Evolutionary conservation across 1,140 invertebrate genomes (phyloP), one percentile per base, ranked within the genome.

Genomic region (Pissodes strobi): DNA sequence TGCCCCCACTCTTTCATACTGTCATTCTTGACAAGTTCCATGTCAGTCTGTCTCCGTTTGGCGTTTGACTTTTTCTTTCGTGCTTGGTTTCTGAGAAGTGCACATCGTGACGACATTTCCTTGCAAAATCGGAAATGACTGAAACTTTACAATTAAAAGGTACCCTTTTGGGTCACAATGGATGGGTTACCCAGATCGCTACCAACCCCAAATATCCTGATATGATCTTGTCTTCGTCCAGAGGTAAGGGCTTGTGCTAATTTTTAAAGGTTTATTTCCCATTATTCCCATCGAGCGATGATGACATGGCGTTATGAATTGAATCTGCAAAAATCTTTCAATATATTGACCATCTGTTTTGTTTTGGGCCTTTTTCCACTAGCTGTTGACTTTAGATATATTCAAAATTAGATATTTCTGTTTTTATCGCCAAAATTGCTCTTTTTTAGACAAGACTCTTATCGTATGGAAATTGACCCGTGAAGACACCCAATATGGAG

Each of bases 131-230:
- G 9, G 49, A 59, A 58, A 88, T 88, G 86, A 83, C 84, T 71
- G 94, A 97, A 87, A 93, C 94, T 74, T 85, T 98, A 77, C 93
- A 95, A 78, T 82, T 96, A 64, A 87, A 93, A 97, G 25, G 25
- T 9, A 97, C 91, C 74, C 87, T 99, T 68, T 85, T 90, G 66
- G 97, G 97, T 13, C 97, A 99, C 81, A 97, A 92, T 88, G 95
- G 94, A 72, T 99, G 96, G 96, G 95, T 99, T 72, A 99, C 97
- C 38, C 97, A 99, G 88, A 99, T 99, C 76, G 97, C 97, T n/a
- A 99, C 97, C 55, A 99, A 97, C 79, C 94, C 95, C 13, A 95
- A 97, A 85, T 97, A 95, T 85, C 95, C 95, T 41, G 96, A 99
- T 76, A 95, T 95, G 86, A 94, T 99, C 79, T 85, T 99, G 79